A percentile compares a stretch with the other conserved stretches of the same genome.
Evolutionary conservation across 2,888 invertebrate genomes (phyloP).

Genomic region (Limnephilus auricula): DNA sequence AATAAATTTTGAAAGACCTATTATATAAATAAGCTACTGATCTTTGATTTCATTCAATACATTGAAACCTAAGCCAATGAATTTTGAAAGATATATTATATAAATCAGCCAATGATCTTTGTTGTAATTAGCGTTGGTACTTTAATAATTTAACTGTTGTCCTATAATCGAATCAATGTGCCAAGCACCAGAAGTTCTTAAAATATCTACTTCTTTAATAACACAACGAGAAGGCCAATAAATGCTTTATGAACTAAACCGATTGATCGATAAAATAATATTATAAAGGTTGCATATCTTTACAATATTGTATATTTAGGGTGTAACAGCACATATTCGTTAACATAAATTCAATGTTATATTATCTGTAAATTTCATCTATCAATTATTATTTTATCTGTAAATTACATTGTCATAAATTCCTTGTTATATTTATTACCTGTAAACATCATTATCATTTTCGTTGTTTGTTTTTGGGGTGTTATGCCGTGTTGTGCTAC

Average conservation of each 20-base stretch:
- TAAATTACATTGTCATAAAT: too few species aligned
- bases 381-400: too few species aligned
- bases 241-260: background rate
- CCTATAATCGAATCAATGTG: background rate
- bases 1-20: background rate
- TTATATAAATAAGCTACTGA: background rate
- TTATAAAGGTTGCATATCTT: slow-evolving; percentile 14
- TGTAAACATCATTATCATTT: too few species aligned
- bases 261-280: slow-evolving; percentile 17
- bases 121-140: background rate
- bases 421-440: too few species aligned
- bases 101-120: background rate
- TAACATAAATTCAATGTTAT: too few species aligned
- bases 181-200: background rate
- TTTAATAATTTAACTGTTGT: background rate
- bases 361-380: too few species aligned
- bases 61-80: background rate
- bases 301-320: background rate
- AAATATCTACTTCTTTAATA: too few species aligned
- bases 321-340: too few species aligned
- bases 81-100: background rate
- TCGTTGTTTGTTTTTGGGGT: too few species aligned
- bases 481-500: too few species aligned
- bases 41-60: too few species aligned
- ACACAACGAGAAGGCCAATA: background rate